phyloP scores from a whole-genome alignment of 2,113 vertebrate genomes.

The Paralichthys olivaceus region DNA sequence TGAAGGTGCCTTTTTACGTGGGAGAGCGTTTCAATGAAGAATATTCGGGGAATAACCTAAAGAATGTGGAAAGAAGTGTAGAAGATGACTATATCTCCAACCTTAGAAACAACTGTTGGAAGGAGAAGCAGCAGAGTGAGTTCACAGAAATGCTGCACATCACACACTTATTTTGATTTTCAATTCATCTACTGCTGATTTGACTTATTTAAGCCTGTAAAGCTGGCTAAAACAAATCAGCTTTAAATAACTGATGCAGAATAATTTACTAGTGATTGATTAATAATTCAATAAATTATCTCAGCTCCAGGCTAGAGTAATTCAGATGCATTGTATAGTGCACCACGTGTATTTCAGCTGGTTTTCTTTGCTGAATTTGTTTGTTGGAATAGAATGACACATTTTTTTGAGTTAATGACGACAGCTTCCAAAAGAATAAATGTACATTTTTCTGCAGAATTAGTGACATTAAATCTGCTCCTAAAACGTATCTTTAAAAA shows the following conservation, averaged over 20 bases:
- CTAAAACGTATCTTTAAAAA: too few species aligned
- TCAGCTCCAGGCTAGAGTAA: not conserved
- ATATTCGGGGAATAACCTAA: conserved; percentile 89
- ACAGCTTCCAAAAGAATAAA: not conserved
- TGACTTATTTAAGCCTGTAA: too few species aligned
- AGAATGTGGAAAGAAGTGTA: conserved; percentile 93
- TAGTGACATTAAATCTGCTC: not conserved
- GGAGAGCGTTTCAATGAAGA: conserved; percentile 95
- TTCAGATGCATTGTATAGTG: not conserved
- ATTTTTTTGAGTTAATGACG: too few species aligned
- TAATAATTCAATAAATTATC: not conserved
- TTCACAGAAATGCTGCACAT: not conserved
- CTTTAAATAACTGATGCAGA: not conserved
- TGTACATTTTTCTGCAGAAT: too few species aligned
- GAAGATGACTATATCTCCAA: conserved; percentile 98
- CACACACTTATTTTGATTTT: not conserved
- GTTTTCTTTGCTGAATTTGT: not conserved
- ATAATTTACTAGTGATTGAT: not conserved
- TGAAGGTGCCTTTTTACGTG: conserved; percentile 94
- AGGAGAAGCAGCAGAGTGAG: conserved; percentile 98
- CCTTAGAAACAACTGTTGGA: conserved; percentile 98
- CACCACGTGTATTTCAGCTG: not conserved
- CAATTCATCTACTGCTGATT: not conserved
- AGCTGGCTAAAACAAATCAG: not conserved
- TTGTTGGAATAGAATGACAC: not conserved